These are phyloP conservation scores for Fragum whitleyi DNA, from an alignment of 2,888 invertebrate species.

Conservation along the genomic window DNA sequence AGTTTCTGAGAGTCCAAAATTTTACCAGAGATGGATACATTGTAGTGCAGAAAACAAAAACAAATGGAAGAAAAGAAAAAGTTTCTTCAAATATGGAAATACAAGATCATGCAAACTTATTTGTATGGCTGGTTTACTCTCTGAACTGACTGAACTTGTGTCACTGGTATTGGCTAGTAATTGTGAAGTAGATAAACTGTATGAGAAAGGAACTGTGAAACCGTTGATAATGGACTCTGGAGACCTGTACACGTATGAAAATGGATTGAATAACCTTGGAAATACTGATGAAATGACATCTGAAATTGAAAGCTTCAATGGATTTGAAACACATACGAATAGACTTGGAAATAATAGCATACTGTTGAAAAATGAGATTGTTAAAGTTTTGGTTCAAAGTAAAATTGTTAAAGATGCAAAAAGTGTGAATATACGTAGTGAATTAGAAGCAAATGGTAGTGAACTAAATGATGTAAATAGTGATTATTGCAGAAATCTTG, in stretches of 20 bases:
- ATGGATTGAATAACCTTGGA: conserved; percentile 19
- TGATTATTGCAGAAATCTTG: conserved; percentile 21
- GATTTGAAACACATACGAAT: conserved; percentile 22
- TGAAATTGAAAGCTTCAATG: background rate
- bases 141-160: conserved; percentile 62
- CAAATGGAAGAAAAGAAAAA: conserved; percentile 51
- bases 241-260: conserved; percentile 8
- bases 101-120: conserved; percentile 3
- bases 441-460: background rate
- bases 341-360: conserved; percentile 39
- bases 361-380: conserved; percentile 45
- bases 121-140: conserved; percentile 56
- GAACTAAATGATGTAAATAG: background rate
- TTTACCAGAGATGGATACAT: conserved; percentile 61
- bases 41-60: conserved; percentile 65
- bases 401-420: conserved; percentile 27
- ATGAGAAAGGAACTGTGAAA: conserved; percentile 38
- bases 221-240: conserved; percentile 13
- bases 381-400: conserved; percentile 40
- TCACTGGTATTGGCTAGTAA: conserved; percentile 55
- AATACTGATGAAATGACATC: background rate
- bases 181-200: conserved; percentile 40
- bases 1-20: conserved; percentile 34
- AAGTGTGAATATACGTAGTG: background rate
- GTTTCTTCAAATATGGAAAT: conserved; percentile 36